phyloP scores from a whole-genome alignment of 2,888 invertebrate genomes.

The Pinctada fucata region DNA sequence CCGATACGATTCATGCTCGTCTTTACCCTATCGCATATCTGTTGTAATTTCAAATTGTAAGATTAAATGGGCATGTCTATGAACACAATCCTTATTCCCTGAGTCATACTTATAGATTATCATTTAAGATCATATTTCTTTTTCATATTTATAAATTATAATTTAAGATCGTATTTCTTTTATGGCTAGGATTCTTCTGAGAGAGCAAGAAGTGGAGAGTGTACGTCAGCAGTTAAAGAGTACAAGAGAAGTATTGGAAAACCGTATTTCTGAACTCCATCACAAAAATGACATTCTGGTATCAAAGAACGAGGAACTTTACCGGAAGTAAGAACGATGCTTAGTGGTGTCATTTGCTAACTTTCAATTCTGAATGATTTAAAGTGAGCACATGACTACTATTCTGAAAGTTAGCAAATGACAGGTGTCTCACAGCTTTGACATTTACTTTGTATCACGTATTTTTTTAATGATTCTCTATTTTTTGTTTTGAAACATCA shows the following conservation, averaged over 20 bases:
- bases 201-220: slow-evolving; percentile 2
- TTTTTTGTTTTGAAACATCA: background rate
- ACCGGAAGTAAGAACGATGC: background rate
- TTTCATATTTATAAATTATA: background rate
- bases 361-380: too few relatives aligned
- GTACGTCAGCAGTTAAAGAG: slow-evolving; percentile 9
- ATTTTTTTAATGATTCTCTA: background rate
- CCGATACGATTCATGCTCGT: too few relatives aligned
- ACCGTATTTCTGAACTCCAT: slow-evolving; percentile 7
- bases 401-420: too few relatives aligned
- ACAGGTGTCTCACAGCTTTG: too few relatives aligned
- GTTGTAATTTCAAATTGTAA: too few relatives aligned
- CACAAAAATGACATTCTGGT: slow-evolving; percentile 5
- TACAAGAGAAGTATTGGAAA: slow-evolving; percentile 19
- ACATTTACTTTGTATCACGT: background rate
- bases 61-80: too few relatives aligned
- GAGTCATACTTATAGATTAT: too few relatives aligned
- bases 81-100: too few relatives aligned
- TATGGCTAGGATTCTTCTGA: background rate
- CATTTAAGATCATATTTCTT: too few relatives aligned
- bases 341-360: too few relatives aligned
- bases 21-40: too few relatives aligned
- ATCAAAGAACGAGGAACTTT: slow-evolving; percentile 11
- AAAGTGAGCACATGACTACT: too few relatives aligned
- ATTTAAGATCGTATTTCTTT: background rate